Percentiles rank a stretch among this genome's conserved stretches.
Evolutionary conservation across 2,797 vertebrate species (phyloP).

Genomic region (Salarias fasciatus): DNA sequence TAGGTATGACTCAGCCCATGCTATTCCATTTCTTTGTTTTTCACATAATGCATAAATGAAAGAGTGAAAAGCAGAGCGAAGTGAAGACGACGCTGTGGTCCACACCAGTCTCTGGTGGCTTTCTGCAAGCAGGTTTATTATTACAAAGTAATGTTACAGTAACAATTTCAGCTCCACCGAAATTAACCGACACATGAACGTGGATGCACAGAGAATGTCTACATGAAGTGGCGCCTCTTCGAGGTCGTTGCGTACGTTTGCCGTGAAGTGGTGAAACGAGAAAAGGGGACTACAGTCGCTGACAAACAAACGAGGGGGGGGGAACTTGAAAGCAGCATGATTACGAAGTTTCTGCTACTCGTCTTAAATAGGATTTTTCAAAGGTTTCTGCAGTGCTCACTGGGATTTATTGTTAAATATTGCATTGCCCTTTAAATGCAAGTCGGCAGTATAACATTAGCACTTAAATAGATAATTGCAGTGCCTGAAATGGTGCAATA

Average conservation of each 20-base stretch:
- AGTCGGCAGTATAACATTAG: slow-evolving; percentile 87
- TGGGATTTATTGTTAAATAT: slow-evolving; percentile 76
- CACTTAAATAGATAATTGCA: slow-evolving; percentile 87
- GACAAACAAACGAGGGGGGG: slow-evolving; percentile 63
- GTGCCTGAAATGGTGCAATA: slow-evolving; percentile 77
- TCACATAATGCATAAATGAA: too few relatives aligned
- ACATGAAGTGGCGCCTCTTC: slow-evolving; percentile 81
- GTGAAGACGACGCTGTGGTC: slow-evolving; percentile 26
- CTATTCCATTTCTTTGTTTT: too few relatives aligned
- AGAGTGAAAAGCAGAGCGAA: slow-evolving; percentile 1
- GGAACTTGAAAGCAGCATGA: slow-evolving; percentile 79
- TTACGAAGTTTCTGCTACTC: slow-evolving; percentile 73
- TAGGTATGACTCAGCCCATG: too few relatives aligned
- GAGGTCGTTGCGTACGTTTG: slow-evolving; percentile 79
- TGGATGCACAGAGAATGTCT: slow-evolving; percentile 88
- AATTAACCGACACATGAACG: slow-evolving; percentile 90
- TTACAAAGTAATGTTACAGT: slow-evolving; percentile 93
- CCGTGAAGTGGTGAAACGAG: slow-evolving; percentile 78
- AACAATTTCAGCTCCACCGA: slow-evolving; percentile 94
- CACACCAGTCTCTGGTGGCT: slow-evolving; percentile 78
- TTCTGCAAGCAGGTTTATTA: slow-evolving; percentile 97
- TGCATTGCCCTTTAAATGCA: slow-evolving; percentile 86
- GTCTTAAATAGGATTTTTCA: slow-evolving; percentile 66
- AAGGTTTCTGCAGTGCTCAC: slow-evolving; percentile 79
- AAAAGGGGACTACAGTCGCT: slow-evolving; percentile 74